Percentiles rank a stretch among this genome's conserved stretches.
phyloP scores from a whole-genome alignment of 2,113 vertebrate genomes.

The Aldabrachelys gigantea region DNA sequence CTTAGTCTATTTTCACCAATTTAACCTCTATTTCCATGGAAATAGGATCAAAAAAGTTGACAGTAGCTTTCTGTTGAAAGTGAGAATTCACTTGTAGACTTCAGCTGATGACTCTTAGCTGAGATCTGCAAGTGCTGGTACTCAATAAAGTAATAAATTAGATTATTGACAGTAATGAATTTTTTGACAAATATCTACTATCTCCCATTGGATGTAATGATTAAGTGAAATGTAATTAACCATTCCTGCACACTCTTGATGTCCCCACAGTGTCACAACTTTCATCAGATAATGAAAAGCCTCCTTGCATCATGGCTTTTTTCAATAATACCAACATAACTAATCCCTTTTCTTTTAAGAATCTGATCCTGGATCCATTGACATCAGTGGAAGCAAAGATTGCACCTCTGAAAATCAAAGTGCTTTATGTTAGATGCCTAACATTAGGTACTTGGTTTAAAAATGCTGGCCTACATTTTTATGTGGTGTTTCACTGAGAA shows the following conservation, averaged over 20 bases:
- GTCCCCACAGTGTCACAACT: fast-evolving
- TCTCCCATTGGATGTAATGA: not conserved
- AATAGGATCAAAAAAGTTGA: conserved; percentile 19
- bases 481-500: not conserved
- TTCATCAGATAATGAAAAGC: not conserved
- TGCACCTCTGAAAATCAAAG: not conserved
- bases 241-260: fast-evolving
- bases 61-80: not conserved
- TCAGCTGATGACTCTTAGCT: not conserved
- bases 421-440: not conserved
- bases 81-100: not conserved
- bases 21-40: conserved; percentile 35
- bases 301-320: not conserved
- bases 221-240: not conserved
- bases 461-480: not conserved
- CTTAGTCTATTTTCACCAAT: not conserved
- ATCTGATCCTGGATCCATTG: not conserved
- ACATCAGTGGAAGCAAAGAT: not conserved
- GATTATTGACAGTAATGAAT: not conserved
- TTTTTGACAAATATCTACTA: not conserved
- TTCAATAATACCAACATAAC: fast-evolving
- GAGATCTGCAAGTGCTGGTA: not conserved
- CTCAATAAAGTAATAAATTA: not conserved
- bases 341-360: not conserved
- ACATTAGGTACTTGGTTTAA: not conserved